A percentile compares a stretch with the other conserved stretches of the same genome.
Conservation (phyloP, 1,140 invertebrate species). For the Kradibia gibbosae region DNA sequence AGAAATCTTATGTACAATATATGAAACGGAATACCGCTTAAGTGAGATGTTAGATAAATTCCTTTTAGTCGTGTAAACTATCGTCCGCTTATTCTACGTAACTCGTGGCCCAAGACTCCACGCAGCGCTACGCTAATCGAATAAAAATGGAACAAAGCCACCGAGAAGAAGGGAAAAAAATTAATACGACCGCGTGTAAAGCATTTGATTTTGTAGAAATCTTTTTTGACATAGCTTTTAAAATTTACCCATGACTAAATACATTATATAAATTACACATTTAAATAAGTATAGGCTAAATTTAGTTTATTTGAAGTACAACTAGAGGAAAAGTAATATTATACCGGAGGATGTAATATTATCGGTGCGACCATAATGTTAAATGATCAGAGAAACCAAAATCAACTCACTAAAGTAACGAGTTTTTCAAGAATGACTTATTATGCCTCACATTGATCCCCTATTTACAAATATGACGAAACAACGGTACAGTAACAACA, state of each 20-base stretch:
- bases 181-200: slow-evolving; percentile 3
- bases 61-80: not conserved
- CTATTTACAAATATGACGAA: slow-evolving; percentile 38
- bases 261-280: slow-evolving; percentile 18
- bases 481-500: slow-evolving; percentile 30
- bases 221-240: slow-evolving; percentile 12
- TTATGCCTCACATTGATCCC: not conserved
- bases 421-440: not conserved
- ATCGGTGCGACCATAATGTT: not conserved
- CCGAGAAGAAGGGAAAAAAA: not conserved
- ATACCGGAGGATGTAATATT: not conserved
- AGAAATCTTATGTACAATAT: not conserved
- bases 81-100: not conserved
- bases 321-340: not conserved
- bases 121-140: not conserved
- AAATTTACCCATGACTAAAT: slow-evolving; percentile 30
- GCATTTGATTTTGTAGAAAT: slow-evolving; percentile 23
- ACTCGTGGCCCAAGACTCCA: not conserved
- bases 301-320: slow-evolving; percentile 10
- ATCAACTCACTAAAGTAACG: not conserved
- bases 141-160: slow-evolving; percentile 7
- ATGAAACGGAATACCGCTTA: slow-evolving; percentile 21
- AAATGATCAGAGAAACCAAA: slow-evolving; percentile 19
- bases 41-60: slow-evolving; percentile 18
- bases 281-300: not conserved